phyloP scores from a whole-genome alignment of 2,888 invertebrate genomes.

The Spisula solida region DNA sequence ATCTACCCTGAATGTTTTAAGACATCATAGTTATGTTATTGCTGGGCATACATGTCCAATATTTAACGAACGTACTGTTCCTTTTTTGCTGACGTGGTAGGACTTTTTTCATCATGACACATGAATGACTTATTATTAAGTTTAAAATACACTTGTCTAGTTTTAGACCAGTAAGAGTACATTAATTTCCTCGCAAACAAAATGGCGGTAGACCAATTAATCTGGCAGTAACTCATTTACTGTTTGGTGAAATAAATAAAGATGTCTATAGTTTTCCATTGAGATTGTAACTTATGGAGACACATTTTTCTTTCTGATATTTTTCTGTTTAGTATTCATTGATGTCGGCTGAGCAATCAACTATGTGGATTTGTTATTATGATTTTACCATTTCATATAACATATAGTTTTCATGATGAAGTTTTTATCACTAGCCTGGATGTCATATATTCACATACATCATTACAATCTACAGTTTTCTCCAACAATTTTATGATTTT shows the following conservation, averaged over 20 bases:
- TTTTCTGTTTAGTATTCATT: neutral
- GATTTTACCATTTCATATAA: neutral
- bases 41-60: too few species aligned
- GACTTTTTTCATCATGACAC: neutral
- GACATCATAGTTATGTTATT: neutral
- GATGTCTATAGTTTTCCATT: constrained; percentile 8
- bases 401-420: neutral
- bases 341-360: neutral
- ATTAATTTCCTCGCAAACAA: neutral
- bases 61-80: neutral
- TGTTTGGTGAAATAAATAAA: constrained; percentile 9
- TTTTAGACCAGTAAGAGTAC: neutral
- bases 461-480: too few species aligned
- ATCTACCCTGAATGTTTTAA: neutral
- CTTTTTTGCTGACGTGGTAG: neutral
- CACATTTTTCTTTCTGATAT: neutral
- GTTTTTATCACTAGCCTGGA: too few species aligned
- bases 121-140: neutral
- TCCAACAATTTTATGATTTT: too few species aligned
- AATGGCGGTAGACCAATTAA: constrained; percentile 1
- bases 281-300: neutral
- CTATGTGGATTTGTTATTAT: neutral
- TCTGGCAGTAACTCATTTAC: constrained; percentile 8
- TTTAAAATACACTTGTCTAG: neutral
- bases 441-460: too few species aligned